phyloP scores from a whole-genome alignment of 35 echinoderm and acorn worm genomes.

The Hemicentrotus pulcherrimus region DNA sequence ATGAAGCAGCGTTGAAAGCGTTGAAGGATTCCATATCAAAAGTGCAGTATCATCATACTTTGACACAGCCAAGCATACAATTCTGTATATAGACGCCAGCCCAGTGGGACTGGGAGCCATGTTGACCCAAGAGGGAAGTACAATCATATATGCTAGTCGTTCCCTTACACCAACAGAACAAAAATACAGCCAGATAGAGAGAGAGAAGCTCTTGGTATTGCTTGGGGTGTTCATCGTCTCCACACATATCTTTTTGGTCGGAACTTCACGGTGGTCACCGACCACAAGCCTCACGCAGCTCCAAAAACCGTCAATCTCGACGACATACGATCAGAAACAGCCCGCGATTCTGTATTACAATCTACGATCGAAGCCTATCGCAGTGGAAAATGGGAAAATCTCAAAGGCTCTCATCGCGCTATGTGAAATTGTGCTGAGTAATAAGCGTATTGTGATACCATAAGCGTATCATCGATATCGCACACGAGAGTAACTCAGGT shows the following conservation, averaged over 20 bases:
- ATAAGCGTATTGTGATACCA: slow-evolving; percentile 50
- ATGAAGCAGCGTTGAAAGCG: slow-evolving; percentile 36
- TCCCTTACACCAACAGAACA: slow-evolving; percentile 49
- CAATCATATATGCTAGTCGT: slow-evolving; percentile 49
- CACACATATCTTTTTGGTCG: slow-evolving; percentile 63
- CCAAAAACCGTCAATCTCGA: not conserved
- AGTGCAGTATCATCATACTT: slow-evolving; percentile 60
- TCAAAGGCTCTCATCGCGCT: not conserved
- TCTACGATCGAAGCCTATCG: not conserved
- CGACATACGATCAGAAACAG: not conserved
- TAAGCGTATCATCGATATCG: slow-evolving; percentile 22
- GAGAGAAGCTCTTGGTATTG: slow-evolving; percentile 67
- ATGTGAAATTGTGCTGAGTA: slow-evolving; percentile 15
- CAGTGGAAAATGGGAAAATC: slow-evolving; percentile 19
- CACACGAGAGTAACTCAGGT: not conserved
- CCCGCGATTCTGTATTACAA: not conserved
- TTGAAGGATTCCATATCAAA: slow-evolving; percentile 52
- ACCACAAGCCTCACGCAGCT: slow-evolving; percentile 58
- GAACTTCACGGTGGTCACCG: slow-evolving; percentile 54
- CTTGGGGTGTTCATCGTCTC: slow-evolving; percentile 61
- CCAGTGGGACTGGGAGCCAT: slow-evolving; percentile 57
- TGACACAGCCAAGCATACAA: slow-evolving; percentile 40
- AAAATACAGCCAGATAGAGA: slow-evolving; percentile 58
- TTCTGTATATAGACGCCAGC: slow-evolving; percentile 64
- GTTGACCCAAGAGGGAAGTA: not conserved